Conservation (phyloP, 2,888 invertebrate genomes). For the Caenorhabditis imperialis region DNA sequence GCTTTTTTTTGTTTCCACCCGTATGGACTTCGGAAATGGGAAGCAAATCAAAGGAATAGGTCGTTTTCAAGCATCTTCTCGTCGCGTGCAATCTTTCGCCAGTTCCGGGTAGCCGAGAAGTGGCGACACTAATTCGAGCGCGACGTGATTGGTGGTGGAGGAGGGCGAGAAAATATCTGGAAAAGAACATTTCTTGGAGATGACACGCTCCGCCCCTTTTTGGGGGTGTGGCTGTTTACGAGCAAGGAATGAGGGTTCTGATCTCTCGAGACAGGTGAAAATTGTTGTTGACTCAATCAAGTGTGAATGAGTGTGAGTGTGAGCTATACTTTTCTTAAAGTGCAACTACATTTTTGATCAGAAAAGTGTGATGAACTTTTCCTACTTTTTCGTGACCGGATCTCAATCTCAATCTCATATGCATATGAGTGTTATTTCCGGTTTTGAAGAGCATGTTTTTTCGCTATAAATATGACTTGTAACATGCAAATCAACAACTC, state of each 20-base stretch:
- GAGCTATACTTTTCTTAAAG: not conserved
- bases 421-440: too few relatives aligned
- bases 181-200: conserved; percentile 25
- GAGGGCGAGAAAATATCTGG: conserved; percentile 37
- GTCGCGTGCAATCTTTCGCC: conserved; percentile 25
- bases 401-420: not conserved
- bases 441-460: too few relatives aligned
- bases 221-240: conserved; percentile 32
- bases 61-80: conserved; percentile 21
- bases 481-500: too few relatives aligned
- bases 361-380: not conserved
- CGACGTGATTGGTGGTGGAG: conserved; percentile 14
- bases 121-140: conserved; percentile 40
- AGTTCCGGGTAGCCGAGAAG: conserved; percentile 22
- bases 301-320: not conserved
- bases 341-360: not conserved
- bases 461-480: too few relatives aligned
- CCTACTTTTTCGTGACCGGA: not conserved
- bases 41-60: conserved; percentile 44
- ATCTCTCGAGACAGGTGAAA: conserved; percentile 21
- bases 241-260: conserved; percentile 4
- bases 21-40: not conserved
- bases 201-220: conserved; percentile 9
- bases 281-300: conserved; percentile 3
- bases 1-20: too few relatives aligned